Evolutionary conservation across 2,113 vertebrate genomes (phyloP).

Genomic region (Phaethon lepturus): DNA sequence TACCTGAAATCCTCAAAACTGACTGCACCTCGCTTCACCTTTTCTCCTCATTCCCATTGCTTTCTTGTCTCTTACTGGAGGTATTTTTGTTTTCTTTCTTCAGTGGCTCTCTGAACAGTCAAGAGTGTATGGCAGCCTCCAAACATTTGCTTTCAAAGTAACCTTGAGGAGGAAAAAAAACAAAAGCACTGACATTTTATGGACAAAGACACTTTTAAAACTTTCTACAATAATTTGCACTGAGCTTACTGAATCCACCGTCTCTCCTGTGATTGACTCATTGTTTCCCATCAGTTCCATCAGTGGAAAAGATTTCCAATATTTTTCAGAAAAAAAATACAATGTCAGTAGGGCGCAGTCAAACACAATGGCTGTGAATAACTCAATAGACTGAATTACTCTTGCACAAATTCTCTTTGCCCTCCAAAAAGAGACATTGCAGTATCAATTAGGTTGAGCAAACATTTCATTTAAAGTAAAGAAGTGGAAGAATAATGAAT

Average conservation of each 20-base stretch:
- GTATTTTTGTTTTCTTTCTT: background rate
- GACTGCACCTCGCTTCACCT: background rate
- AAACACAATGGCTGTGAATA: constrained; percentile 1
- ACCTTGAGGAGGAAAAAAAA: background rate
- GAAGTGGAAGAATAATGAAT: background rate
- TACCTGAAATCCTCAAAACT: background rate
- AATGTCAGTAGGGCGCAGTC: background rate
- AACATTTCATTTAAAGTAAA: background rate
- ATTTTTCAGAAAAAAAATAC: constrained; percentile 10
- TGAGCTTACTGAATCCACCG: constrained; percentile 21
- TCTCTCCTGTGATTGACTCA: constrained; percentile 11
- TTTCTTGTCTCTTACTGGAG: background rate
- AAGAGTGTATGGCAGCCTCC: background rate
- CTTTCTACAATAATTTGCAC: constrained; percentile 22
- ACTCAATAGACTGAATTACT: constrained; percentile 30
- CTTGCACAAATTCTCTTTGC: background rate
- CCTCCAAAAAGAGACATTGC: background rate
- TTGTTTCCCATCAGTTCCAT: constrained; percentile 38
- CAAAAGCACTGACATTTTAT: background rate
- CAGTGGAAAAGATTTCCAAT: constrained; percentile 63
- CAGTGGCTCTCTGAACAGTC: background rate
- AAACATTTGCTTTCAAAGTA: constrained; percentile 1
- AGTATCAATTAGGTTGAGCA: constrained; percentile 29
- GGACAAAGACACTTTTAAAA: constrained; percentile 18
- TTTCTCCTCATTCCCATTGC: background rate